A percentile compares a stretch with the other conserved stretches of the same genome.
Evolutionary conservation across 2,888 invertebrate species (phyloP).

Genomic region (Iselma pallidipennis): DNA sequence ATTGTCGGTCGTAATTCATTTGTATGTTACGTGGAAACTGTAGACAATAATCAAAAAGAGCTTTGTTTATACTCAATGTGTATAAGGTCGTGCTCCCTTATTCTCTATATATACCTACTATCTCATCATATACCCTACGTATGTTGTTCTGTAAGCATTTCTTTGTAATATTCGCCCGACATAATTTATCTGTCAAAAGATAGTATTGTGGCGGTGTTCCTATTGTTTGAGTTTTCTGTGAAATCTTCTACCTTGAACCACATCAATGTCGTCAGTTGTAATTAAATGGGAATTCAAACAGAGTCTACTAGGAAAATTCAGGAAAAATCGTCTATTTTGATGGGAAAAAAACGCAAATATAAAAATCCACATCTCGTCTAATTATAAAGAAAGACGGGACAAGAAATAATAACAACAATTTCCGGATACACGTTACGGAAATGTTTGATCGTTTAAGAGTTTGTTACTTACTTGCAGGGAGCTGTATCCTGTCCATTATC

Average conservation of each 20-base stretch:
- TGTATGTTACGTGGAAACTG: conserved; percentile 18
- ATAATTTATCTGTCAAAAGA: conserved; percentile 28
- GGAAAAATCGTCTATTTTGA: no score
- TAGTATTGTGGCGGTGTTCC: conserved; percentile 11
- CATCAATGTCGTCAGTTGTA: background rate
- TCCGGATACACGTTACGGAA: conserved; percentile 20
- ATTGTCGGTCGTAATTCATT: conserved; percentile 22
- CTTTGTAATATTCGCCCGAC: conserved; percentile 13
- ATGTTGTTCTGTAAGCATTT: conserved; percentile 18
- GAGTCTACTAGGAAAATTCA: no score
- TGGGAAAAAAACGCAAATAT: no score
- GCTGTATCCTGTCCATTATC: conserved; percentile 21
- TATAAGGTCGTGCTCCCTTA: conserved; percentile 8
- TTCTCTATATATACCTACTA: background rate
- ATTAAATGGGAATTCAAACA: background rate
- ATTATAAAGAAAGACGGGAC: conserved; percentile 10
- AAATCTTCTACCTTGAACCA: conserved; percentile 17
- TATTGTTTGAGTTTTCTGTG: conserved; percentile 16
- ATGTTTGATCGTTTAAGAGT: conserved; percentile 19
- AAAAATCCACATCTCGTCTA: background rate
- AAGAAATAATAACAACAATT: conserved; percentile 6
- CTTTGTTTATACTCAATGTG: conserved; percentile 13
- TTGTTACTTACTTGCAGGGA: conserved; percentile 13
- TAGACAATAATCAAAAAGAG: conserved; percentile 25
- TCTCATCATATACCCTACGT: no score